These are phyloP conservation scores for Cacoxenus indagator DNA, from an alignment of 2,888 invertebrate species.

Conservation along the genomic window DNA sequence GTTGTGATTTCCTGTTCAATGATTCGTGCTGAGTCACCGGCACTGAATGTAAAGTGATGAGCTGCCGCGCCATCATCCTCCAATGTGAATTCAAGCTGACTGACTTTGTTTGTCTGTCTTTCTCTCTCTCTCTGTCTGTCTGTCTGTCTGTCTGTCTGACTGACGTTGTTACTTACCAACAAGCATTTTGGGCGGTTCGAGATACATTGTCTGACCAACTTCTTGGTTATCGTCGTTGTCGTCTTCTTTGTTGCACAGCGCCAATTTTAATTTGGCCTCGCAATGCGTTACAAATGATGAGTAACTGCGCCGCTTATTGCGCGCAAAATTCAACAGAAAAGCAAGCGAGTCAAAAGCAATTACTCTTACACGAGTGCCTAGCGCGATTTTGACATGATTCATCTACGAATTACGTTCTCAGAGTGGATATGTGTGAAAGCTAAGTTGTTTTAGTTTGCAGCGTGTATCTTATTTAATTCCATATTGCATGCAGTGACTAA, in stretches of 20 bases:
- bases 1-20: slow-evolving; percentile 49
- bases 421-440: not conserved
- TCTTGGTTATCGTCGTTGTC: not conserved
- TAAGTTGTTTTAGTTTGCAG: not conserved
- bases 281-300: slow-evolving; percentile 1
- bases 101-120: not conserved
- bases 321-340: slow-evolving; percentile 8
- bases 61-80: not conserved
- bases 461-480: not conserved
- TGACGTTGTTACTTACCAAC: not conserved
- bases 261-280: no score
- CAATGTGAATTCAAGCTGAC: not conserved
- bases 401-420: not conserved
- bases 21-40: slow-evolving; percentile 53
- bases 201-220: not conserved
- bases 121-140: not conserved
- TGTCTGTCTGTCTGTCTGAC: not conserved
- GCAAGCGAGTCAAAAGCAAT: slow-evolving; percentile 9
- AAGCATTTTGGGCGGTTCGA: not conserved
- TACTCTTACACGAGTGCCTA: not conserved
- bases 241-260: not conserved
- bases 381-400: slow-evolving; percentile 3
- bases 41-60: slow-evolving; percentile 28
- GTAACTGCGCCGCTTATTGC: not conserved
- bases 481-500: slow-evolving; percentile 18